A percentile compares a stretch with the other conserved stretches of the same genome.
Evolutionary conservation across 2,113 vertebrate genomes (phyloP).

Genomic region (Piprites chloris): DNA sequence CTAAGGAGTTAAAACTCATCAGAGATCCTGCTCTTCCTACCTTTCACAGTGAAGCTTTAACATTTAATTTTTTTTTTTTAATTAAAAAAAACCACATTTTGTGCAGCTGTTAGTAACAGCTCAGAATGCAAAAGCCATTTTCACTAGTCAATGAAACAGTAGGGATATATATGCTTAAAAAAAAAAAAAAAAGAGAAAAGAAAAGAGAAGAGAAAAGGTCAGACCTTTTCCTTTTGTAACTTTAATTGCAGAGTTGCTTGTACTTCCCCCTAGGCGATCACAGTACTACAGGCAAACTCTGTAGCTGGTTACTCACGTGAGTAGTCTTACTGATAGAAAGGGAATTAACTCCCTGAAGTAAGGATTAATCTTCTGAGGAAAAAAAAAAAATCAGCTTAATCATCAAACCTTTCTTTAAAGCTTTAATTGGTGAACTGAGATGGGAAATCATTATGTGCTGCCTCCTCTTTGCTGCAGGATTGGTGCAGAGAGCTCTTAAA

Average conservation of each 20-base stretch:
- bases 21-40: background rate
- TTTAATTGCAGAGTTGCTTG: conserved; percentile 43
- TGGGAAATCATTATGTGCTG: background rate
- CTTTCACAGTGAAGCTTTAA: background rate
- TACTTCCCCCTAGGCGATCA: conserved; percentile 51
- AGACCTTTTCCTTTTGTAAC: conserved; percentile 30
- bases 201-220: background rate
- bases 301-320: conserved; percentile 39
- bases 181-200: background rate
- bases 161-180: background rate
- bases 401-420: conserved; percentile 40
- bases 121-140: background rate
- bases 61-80: background rate
- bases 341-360: conserved; percentile 31
- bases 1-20: background rate
- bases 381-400: conserved; percentile 43
- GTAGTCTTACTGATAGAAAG: conserved; percentile 27
- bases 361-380: conserved; percentile 45
- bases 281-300: conserved; percentile 26
- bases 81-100: background rate
- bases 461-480: conserved; percentile 12
- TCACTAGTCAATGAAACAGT: background rate
- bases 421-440: background rate
- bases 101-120: background rate
- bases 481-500: background rate